Evolutionary conservation across 23 tunicate genomes (phyloP).

Genomic region (Botrylloides violaceus): DNA sequence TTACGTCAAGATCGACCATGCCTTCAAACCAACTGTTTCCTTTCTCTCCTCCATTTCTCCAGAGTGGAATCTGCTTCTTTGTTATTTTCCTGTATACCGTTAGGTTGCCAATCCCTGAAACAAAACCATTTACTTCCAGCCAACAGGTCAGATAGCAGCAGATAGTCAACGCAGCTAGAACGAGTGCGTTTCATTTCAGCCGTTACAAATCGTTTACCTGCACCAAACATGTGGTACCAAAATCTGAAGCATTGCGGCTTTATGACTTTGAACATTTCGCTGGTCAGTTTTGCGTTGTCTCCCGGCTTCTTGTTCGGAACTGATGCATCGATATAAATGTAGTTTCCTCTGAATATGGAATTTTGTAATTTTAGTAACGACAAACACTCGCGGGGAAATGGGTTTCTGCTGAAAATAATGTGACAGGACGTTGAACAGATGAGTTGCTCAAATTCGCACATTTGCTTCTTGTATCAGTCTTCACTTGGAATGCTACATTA

Average conservation of each 20-base stretch:
- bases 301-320: neutral
- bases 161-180: too few relatives aligned
- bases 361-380: too few relatives aligned
- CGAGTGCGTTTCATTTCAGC: too few relatives aligned
- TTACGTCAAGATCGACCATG: neutral
- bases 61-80: neutral
- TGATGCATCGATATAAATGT: constrained; percentile 82
- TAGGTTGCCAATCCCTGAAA: constrained; percentile 12
- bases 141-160: too few relatives aligned
- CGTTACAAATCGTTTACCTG: constrained; percentile 46
- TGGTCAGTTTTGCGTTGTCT: constrained; percentile 36
- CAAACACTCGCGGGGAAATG: too few relatives aligned
- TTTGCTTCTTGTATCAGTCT: too few relatives aligned
- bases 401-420: too few relatives aligned
- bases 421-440: too few relatives aligned
- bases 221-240: constrained; percentile 89
- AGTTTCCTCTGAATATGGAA: constrained; percentile 49
- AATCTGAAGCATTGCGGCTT: constrained; percentile 26
- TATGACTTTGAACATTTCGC: neutral
- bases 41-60: constrained; percentile 12
- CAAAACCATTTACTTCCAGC: too few relatives aligned
- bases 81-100: constrained; percentile 2
- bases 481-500: too few relatives aligned
- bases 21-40: constrained; percentile 20
- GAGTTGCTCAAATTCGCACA: too few relatives aligned